A percentile compares a stretch with the other conserved stretches of the same genome.
Conservation (phyloP, 1,140 invertebrate species). For the Halesus radiatus region DNA sequence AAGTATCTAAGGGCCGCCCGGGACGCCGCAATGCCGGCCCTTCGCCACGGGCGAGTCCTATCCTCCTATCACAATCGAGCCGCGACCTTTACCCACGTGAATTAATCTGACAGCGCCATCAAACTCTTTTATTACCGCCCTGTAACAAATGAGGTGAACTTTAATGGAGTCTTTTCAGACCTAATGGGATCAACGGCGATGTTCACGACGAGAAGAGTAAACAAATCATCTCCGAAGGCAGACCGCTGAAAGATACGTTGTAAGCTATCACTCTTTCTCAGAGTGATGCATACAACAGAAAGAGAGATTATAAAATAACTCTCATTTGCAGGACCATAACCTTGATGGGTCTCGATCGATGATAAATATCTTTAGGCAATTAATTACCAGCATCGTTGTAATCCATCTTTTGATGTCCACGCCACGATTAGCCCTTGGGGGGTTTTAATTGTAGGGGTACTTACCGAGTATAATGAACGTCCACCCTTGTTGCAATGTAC, state of each 20-base stretch:
- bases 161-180: not conserved
- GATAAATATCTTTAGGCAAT: no score
- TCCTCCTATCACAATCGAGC: conserved; percentile 3
- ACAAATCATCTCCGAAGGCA: not conserved
- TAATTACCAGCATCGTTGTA: no score
- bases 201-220: conserved; percentile 1
- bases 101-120: conserved; percentile 28
- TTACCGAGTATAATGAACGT: not conserved
- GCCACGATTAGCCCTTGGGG: no score
- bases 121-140: conserved; percentile 11
- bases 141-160: conserved; percentile 27
- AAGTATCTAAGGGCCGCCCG: not conserved
- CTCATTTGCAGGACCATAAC: no score
- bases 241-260: not conserved
- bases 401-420: no score
- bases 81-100: conserved; percentile 14
- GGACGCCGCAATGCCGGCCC: not conserved
- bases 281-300: no score
- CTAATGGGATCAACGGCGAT: conserved; percentile 3
- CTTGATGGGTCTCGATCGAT: no score
- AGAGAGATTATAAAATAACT: no score
- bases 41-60: conserved; percentile 12
- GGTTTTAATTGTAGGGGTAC: no score
- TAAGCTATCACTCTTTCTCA: no score
- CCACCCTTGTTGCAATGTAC: not conserved